These are phyloP conservation scores for Luperina nickerlii DNA, from an alignment of 2,888 invertebrate species.

Conservation along the genomic window DNA sequence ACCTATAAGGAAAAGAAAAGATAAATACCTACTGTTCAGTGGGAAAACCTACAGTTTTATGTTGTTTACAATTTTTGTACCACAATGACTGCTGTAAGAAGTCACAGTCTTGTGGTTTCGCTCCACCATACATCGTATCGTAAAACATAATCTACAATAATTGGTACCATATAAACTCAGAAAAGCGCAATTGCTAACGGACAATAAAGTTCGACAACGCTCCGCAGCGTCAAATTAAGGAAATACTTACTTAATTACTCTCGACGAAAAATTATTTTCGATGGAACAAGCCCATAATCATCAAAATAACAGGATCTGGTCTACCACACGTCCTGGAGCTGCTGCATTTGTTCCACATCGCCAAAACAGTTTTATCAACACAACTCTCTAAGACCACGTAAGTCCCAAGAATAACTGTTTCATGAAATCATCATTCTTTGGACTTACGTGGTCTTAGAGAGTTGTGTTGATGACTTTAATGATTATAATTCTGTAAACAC, in stretches of 20 bases:
- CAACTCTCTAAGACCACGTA: no score
- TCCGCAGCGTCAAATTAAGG: not conserved
- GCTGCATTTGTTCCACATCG: not conserved
- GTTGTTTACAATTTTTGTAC: not conserved
- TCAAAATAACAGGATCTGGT: not conserved
- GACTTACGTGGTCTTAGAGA: no score
- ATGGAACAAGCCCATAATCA: not conserved
- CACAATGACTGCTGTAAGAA: not conserved
- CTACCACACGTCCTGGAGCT: no score
- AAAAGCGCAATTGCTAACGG: no score
- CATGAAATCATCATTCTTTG: no score
- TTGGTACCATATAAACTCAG: no score
- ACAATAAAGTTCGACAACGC: not conserved
- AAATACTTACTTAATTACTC: not conserved
- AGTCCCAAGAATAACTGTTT: no score
- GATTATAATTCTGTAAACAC: no score
- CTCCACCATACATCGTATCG: no score
- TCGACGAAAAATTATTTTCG: not conserved
- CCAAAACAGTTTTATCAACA: not conserved
- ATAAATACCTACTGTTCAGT: slow-evolving; percentile 9
- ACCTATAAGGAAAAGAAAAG: slow-evolving; percentile 11
- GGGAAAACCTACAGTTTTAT: slow-evolving; percentile 9
- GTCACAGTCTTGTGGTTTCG: not conserved
- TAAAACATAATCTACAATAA: no score
- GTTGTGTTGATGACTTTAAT: no score